These are phyloP conservation scores for Ophraella communa DNA, from an alignment of 2,888 invertebrate species.

Conservation along the genomic window DNA sequence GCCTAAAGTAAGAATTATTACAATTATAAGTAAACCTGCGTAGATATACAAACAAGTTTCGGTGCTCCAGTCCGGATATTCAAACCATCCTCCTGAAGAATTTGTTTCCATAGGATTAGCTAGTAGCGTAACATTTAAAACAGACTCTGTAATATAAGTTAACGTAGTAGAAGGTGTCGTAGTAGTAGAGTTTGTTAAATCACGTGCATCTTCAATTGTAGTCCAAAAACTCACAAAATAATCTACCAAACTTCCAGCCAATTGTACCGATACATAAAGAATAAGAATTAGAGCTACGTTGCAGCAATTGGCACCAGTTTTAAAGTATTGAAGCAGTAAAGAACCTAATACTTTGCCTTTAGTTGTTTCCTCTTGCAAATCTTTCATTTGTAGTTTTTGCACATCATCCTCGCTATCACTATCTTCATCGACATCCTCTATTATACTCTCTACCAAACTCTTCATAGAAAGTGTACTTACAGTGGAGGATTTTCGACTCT, in stretches of 20 bases:
- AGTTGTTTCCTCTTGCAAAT: slow-evolving; percentile 64
- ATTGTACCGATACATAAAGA: slow-evolving; percentile 67
- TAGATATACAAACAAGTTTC: slow-evolving; percentile 68
- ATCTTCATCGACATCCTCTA: slow-evolving; percentile 55
- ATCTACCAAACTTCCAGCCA: slow-evolving; percentile 71
- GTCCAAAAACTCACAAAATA: slow-evolving; percentile 78
- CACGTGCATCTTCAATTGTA: slow-evolving; percentile 49
- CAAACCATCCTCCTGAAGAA: not conserved
- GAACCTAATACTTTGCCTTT: slow-evolving; percentile 68
- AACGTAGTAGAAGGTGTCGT: not conserved
- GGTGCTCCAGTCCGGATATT: slow-evolving; percentile 41
- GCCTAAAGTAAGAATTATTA: slow-evolving; percentile 65
- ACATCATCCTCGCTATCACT: slow-evolving; percentile 45
- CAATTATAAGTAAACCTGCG: slow-evolving; percentile 61
- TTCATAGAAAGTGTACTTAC: slow-evolving; percentile 54
- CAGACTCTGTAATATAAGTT: not conserved
- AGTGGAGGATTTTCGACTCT: slow-evolving; percentile 47
- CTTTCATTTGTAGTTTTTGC: slow-evolving; percentile 59
- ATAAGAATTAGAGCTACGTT: slow-evolving; percentile 61
- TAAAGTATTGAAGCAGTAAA: slow-evolving; percentile 66
- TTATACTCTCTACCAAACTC: slow-evolving; percentile 54
- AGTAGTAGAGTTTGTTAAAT: not conserved
- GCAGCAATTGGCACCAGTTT: slow-evolving; percentile 64
- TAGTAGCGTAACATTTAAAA: not conserved
- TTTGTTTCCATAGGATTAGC: not conserved